These are phyloP conservation scores for Siphonodentalium dalli DNA, from an alignment of 2,888 invertebrate genomes.

Conservation along the genomic window DNA sequence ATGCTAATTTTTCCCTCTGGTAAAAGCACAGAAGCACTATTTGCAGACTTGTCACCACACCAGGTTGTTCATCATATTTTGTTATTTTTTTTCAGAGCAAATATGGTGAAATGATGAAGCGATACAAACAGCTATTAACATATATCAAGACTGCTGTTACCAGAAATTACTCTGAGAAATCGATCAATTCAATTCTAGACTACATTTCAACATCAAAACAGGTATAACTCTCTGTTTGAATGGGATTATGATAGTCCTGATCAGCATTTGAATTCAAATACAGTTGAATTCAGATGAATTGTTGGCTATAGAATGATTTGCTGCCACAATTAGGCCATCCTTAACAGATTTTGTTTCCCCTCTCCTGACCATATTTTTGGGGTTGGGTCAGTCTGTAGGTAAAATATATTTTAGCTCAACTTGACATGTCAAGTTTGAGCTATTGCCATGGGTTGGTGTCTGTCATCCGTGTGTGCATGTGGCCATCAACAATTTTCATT, in stretches of 20 bases:
- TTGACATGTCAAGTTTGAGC: too few species aligned
- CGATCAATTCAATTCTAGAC: conserved; percentile 98
- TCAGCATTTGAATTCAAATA: neutral
- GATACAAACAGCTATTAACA: conserved; percentile 94
- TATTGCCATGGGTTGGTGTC: too few species aligned
- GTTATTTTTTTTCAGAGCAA: conserved; percentile 74
- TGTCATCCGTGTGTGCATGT: too few species aligned
- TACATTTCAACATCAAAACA: conserved; percentile 99
- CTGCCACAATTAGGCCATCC: neutral
- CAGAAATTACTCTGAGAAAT: conserved; percentile 98
- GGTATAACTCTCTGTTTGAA: conserved; percentile 70
- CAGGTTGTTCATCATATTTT: too few species aligned
- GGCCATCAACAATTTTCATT: too few species aligned
- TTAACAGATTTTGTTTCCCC: neutral
- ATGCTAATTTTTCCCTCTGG: too few species aligned
- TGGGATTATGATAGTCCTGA: neutral
- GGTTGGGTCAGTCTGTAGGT: neutral
- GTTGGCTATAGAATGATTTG: too few species aligned
- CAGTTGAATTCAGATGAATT: too few species aligned
- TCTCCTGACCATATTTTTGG: neutral
- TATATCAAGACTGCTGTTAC: conserved; percentile 99
- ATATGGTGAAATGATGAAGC: conserved; percentile 92
- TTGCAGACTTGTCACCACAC: too few species aligned
- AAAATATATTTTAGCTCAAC: too few species aligned
- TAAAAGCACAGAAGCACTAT: too few species aligned